Base-by-base conservation (phyloP, 2,113 vertebrate species). In the Thamnaconus septentrionalis region DNA sequence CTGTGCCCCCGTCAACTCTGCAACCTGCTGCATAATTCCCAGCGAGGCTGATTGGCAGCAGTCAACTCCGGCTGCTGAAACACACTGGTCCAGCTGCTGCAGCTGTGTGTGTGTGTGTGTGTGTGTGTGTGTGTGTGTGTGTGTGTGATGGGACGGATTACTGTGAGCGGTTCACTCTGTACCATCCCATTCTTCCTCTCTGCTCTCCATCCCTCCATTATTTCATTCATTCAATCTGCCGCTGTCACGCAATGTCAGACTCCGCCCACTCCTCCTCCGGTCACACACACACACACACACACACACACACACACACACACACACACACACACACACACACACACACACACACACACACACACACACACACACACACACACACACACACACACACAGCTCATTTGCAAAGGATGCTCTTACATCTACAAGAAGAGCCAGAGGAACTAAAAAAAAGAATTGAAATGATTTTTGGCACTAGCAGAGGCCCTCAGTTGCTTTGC, bases 211-310 rank as follows among this genome's bases (percentile, higher is more conserved):
- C 81, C 59, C 77, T 63, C 61, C 85, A 80, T 84, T 73, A 4
- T 61, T 86, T 79, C 64, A 80, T 75, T 88, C 71, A 83, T 74
- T 87, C 85, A 85, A 87, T 79, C 82, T 52, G 18, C 40, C 3
- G 47, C 11, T 80, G 80, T 79, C 86, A 86, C 70, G 76, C 77
- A 85, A 84, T 65, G 56, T 64, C 41, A 59, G 47, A 40, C 64
- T 61, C 47, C 62, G 31, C 8, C 62, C 63, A 11, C 42, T 6
- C 52, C 31, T 11, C 41, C 39, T n/a, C n/a, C n/a, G n/a, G n/a
- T n/a, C 18, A 31, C 18, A 31, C 18, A 31, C 18, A 31, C 18
- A 31, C 18, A 31, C 18, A 31, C 18, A 31, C 18, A 31, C 18
- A 11, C 18, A 53, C 11, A 54, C 40, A 53, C 4, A 51, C 18